A percentile compares a stretch with the other conserved stretches of the same genome.
Evolutionary conservation across 2,113 vertebrate species (phyloP).

Genomic region (Clupea harengus): DNA sequence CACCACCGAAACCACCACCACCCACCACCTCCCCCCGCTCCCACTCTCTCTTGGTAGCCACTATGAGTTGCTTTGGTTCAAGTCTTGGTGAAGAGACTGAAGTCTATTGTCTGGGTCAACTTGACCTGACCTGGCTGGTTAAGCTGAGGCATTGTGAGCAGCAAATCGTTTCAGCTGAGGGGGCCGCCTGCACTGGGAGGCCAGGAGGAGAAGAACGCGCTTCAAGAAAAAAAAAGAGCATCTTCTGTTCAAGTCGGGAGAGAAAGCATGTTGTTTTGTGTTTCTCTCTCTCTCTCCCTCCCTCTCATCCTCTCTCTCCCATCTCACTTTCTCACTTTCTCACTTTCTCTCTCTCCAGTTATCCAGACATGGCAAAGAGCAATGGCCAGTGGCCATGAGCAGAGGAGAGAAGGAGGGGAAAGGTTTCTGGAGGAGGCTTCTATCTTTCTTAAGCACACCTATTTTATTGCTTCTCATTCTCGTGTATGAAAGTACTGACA

Average conservation of each 20-base stretch:
- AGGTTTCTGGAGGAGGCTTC: background rate
- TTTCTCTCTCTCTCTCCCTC: slow-evolving; percentile 57
- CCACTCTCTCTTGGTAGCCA: slow-evolving; percentile 27
- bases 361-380: slow-evolving; percentile 39
- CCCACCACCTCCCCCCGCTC: background rate
- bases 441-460: background rate
- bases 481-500: background rate
- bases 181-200: slow-evolving; percentile 71
- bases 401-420: slow-evolving; percentile 28
- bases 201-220: slow-evolving; percentile 70
- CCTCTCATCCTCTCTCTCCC: background rate
- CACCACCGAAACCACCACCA: background rate
- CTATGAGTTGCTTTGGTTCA: slow-evolving; percentile 60
- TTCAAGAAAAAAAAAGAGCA: slow-evolving; percentile 72
- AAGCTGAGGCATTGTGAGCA: slow-evolving; percentile 78
- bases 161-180: slow-evolving; percentile 77
- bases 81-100: slow-evolving; percentile 73
- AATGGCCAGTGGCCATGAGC: slow-evolving; percentile 58
- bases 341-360: slow-evolving; percentile 1
- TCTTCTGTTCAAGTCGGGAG: slow-evolving; percentile 68
- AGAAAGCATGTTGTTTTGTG: slow-evolving; percentile 70
- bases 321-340: background rate
- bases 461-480: background rate
- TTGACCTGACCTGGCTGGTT: slow-evolving; percentile 82
- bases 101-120: slow-evolving; percentile 79